Evolutionary conservation across 2,797 vertebrate genomes (phyloP).

Genomic region (Loriculus beryllinus): DNA sequence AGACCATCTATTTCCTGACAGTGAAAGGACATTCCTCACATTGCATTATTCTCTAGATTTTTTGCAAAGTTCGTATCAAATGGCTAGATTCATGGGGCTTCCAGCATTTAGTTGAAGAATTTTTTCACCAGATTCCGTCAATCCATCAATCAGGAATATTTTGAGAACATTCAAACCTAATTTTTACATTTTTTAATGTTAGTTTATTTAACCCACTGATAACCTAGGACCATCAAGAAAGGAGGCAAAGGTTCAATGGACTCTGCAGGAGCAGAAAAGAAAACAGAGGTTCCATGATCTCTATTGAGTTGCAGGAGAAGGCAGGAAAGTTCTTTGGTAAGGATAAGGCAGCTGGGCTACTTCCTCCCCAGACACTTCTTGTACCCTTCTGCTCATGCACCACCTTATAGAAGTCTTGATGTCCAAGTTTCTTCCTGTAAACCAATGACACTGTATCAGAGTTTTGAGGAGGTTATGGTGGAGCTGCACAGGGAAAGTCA

Average conservation of each 20-base stretch:
- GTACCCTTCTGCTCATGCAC: background rate
- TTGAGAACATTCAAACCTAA: background rate
- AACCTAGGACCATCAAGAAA: background rate
- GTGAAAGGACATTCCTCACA: background rate
- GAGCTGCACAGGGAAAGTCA: background rate
- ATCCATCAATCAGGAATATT: background rate
- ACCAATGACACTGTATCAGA: background rate
- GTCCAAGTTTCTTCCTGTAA: background rate
- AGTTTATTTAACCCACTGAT: background rate
- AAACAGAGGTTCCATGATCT: background rate
- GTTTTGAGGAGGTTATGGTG: background rate
- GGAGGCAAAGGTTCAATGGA: background rate
- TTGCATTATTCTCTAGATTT: background rate
- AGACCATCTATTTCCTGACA: background rate
- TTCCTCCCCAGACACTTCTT: background rate
- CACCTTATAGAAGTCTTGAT: background rate
- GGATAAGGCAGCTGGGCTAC: background rate
- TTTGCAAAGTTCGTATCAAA: background rate
- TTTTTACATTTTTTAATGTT: background rate
- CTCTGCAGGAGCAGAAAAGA: background rate
- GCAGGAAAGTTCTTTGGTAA: background rate
- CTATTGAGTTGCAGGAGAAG: background rate
- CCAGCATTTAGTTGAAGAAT: background rate
- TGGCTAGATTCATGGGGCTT: background rate
- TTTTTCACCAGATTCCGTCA: background rate